Evolutionary conservation across 2,113 vertebrate species (phyloP).

Genomic region (Menura novaehollandiae): DNA sequence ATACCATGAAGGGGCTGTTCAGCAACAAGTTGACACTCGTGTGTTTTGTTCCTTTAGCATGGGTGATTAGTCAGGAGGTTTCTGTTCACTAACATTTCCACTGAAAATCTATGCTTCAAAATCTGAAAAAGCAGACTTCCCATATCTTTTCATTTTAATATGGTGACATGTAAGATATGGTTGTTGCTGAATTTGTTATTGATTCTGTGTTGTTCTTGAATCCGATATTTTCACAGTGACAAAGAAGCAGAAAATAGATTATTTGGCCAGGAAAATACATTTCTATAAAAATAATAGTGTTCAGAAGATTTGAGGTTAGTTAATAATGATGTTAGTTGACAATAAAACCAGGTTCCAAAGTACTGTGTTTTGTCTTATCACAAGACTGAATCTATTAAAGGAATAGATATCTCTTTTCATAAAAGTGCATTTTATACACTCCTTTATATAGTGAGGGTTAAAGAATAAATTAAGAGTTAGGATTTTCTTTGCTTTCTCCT

Average conservation of each 20-base stretch:
- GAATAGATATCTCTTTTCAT: neutral
- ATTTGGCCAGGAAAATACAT: neutral
- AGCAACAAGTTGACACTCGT: neutral
- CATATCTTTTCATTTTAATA: neutral
- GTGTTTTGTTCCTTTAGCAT: neutral
- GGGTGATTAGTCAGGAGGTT: neutral
- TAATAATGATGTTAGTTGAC: neutral
- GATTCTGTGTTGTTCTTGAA: neutral
- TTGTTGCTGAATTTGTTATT: neutral
- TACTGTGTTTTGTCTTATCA: neutral
- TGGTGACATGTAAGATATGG: neutral
- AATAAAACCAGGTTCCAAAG: neutral
- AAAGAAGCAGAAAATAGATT: neutral
- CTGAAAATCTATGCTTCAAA: neutral
- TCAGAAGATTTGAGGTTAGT: neutral
- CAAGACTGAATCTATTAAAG: neutral
- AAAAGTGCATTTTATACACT: neutral
- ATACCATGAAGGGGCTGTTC: neutral
- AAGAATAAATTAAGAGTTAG: neutral
- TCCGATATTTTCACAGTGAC: neutral
- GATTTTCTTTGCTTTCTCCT: neutral
- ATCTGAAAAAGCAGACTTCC: neutral
- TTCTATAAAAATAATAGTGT: neutral
- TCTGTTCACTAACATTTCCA: neutral
- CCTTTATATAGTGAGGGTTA: neutral